phyloP scores from a whole-genome alignment of 1,140 invertebrate species.

The Glossosoma conforme region DNA sequence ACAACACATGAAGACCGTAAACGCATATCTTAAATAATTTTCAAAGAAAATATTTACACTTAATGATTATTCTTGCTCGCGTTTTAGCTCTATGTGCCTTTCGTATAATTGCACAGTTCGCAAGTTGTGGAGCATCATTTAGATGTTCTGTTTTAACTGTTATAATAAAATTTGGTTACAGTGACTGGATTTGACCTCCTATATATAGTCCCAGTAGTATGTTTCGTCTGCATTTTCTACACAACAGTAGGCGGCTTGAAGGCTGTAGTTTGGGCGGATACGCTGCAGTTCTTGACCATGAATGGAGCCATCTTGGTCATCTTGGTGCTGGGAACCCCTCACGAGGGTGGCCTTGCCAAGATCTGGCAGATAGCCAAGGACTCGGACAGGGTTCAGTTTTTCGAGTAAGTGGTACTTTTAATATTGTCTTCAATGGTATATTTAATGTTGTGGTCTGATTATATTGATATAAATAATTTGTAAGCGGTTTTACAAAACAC shows the following conservation, averaged over 20 bases:
- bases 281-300: slow-evolving; percentile 64
- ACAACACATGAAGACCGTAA: no score
- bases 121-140: no score
- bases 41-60: slow-evolving; percentile 4
- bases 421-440: not conserved
- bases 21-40: not conserved
- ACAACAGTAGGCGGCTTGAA: slow-evolving; percentile 71
- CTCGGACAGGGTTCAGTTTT: slow-evolving; percentile 54
- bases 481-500: no score
- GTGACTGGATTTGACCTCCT: slow-evolving; percentile 66
- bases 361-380: slow-evolving; percentile 54
- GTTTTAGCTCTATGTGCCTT: no score
- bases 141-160: no score
- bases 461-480: no score
- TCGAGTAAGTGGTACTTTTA: slow-evolving; percentile 47
- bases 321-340: slow-evolving; percentile 55
- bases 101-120: no score
- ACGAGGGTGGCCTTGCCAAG: slow-evolving; percentile 58
- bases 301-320: slow-evolving; percentile 61
- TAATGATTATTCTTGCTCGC: no score
- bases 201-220: slow-evolving; percentile 62
- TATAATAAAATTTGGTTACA: slow-evolving; percentile 40
- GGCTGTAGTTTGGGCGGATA: slow-evolving; percentile 70
- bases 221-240: slow-evolving; percentile 72
- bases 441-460: no score